These are phyloP conservation scores for Telmatochromis sp. DNA, from an alignment of 2,113 vertebrate species.

Conservation along the genomic window DNA sequence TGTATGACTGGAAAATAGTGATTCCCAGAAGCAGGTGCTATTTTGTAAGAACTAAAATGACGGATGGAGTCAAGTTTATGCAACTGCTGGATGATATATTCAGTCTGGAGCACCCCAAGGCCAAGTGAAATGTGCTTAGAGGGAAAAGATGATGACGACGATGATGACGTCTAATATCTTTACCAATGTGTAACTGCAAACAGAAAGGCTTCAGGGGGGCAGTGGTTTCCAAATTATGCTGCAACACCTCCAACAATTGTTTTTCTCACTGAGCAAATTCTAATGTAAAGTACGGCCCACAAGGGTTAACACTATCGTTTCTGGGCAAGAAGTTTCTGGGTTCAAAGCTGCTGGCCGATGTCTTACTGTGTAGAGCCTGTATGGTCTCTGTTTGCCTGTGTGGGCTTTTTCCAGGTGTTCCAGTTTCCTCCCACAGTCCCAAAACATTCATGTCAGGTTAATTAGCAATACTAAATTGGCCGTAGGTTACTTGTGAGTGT, in stretches of 20 bases:
- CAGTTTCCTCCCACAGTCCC: neutral
- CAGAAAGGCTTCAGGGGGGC: neutral
- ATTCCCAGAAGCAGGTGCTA: neutral
- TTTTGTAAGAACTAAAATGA: neutral
- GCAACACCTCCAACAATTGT: neutral
- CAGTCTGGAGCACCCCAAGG: neutral
- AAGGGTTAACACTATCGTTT: fast-evolving
- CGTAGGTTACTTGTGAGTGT: neutral
- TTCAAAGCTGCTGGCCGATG: neutral
- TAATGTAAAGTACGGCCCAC: neutral
- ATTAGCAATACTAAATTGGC: neutral
- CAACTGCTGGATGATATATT: neutral
- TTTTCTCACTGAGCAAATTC: neutral
- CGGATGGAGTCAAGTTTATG: neutral
- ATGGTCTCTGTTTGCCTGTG: neutral
- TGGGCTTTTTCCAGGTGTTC: neutral
- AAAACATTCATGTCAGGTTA: neutral
- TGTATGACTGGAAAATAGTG: neutral
- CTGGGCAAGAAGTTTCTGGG: neutral
- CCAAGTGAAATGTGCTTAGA: neutral
- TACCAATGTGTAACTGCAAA: neutral
- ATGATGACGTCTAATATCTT: neutral
- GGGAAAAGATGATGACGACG: neutral
- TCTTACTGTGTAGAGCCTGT: neutral
- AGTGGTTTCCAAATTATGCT: neutral